Base-by-base conservation (phyloP, 1,140 invertebrate genomes). In the Carcinoscorpius rotundicauda region DNA sequence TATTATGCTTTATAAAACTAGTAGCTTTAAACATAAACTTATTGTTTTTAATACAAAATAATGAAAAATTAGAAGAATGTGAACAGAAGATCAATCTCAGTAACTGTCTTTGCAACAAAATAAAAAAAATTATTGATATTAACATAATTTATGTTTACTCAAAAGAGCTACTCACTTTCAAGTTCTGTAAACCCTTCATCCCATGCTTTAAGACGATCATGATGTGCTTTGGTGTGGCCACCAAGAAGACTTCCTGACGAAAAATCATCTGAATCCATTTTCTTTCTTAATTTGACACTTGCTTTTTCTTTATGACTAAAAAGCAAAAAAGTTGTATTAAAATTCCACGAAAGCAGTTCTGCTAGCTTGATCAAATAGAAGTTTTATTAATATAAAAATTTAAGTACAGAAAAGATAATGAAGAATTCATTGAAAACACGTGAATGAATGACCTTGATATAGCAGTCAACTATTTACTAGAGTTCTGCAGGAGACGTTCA, bases 121-220 rank as follows among this genome's bases (percentile, higher is more conserved):
- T 6, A 59, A 29, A 29, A 29, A 29, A 29, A 29, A 29, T 29
- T 29, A 29, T 29, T 29, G 29, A 6, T 29, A 6, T 29, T n/a
- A n/a, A 48, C 8, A 10, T n/a, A 59, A 59, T 59, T 10, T 59
- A 6, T 48, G 29, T n/a, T 10, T 6, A 6, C 29, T 8, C 4
- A 64, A 8, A 58, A 50, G 49, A 0, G 49, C 10, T 8, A 53
- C 49, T 64, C 65, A 68, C 66, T 68, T 68, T 68, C 66, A 55
- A 68, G 55, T 8, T 64, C 56, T 58, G 66, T 60, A 52, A 65
- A 66, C 59, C 52, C 63, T 10, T 62, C 66, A 68, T 68, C 66
- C 66, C 66, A 68, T 55, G 61, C 63, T 64, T 64, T 64, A 52
- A 67, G 61, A 5, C 60, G 60, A 49, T 68, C 64, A 11, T 64